Percentiles rank a stretch among this genome's conserved stretches.
phyloP scores from a whole-genome alignment of 2,888 invertebrate genomes.

The Halictus quadricinctus region DNA sequence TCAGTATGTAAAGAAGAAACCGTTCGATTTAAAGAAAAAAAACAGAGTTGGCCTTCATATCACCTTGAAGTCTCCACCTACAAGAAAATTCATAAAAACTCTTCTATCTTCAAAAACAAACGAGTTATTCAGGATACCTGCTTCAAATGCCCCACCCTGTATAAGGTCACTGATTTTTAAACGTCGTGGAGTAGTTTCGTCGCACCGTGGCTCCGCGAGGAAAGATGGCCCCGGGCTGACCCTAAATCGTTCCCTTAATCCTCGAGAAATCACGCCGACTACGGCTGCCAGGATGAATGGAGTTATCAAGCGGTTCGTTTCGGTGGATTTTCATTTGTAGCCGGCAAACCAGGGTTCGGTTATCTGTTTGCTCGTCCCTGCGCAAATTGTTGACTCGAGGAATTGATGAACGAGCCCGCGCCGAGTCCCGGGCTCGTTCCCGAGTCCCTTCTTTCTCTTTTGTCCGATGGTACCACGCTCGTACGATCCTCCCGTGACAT shows the following conservation, averaged over 20 bases:
- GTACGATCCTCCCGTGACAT: neutral
- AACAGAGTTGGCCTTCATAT: no score
- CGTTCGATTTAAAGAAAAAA: no score
- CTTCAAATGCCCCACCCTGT: no score
- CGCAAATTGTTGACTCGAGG: constrained; percentile 61
- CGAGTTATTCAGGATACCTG: no score
- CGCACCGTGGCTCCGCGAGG: neutral
- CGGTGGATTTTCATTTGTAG: constrained; percentile 39
- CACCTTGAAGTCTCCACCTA: no score
- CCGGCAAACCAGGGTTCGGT: constrained; percentile 21
- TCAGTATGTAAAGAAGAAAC: no score
- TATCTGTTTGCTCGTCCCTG: constrained; percentile 61
- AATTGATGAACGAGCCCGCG: constrained; percentile 59
- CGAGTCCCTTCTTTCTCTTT: neutral
- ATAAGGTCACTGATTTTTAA: no score
- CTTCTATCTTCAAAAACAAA: no score
- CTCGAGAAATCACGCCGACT: constrained; percentile 52
- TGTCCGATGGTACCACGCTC: constrained; percentile 3
- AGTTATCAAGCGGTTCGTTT: constrained; percentile 38
- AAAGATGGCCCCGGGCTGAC: neutral
- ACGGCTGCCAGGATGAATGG: constrained; percentile 30
- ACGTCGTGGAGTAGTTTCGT: neutral
- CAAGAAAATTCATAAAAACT: no score
- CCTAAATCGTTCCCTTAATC: constrained; percentile 51
- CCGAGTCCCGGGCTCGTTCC: neutral